Base-by-base conservation (phyloP, 2,888 invertebrate species). In the Fragum whitleyi region DNA sequence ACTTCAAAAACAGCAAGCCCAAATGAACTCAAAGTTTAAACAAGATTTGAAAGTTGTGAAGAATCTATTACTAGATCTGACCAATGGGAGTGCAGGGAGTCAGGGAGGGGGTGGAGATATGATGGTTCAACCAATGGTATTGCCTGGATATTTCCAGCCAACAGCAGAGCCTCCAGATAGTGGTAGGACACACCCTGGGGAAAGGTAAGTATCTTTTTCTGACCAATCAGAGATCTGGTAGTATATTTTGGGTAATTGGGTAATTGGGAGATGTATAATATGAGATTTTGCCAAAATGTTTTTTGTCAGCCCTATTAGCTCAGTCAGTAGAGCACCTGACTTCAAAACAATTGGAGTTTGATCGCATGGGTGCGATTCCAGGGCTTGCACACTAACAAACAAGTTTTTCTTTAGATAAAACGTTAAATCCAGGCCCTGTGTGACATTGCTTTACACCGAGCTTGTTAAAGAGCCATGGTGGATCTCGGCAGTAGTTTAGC, bases 21-120 rank as follows among this genome's bases (percentile, higher is more conserved):
- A 86, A 26, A 86, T 91, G 85, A 82, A 87, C 77, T 83, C 87
- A 14, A 86, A 85, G 42, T 83, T 91, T 57, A 86, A 84, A 42
- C 81, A 82, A 5, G 91, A 92, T 68, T 82, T 91, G 82, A 87
- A 79, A 21, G 70, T 77, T 16, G 82, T 91, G 61, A 89, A 87
- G 59, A 70, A 78, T 11, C 79, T 92, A 74, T 71, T 92, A 32
- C 70, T 82, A n/a, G 81, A 85, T 55, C 32, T 83, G 51, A 73
- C 74, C 16, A 73, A 80, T 23, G 61, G 73, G n/a, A 74, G 83
- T 59, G 74, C 75, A 16, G 65, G 73, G 5, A 61, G 69, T n/a
- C 75, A 65, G 14, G 68, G 69, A 14, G 78, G 78, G 16, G 53
- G 57, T 0, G n/a, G 11, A 2, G 47, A 47, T 28, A 51, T 28